Conservation (phyloP, 2,113 vertebrate genomes). For the Mus spicilegus region DNA sequence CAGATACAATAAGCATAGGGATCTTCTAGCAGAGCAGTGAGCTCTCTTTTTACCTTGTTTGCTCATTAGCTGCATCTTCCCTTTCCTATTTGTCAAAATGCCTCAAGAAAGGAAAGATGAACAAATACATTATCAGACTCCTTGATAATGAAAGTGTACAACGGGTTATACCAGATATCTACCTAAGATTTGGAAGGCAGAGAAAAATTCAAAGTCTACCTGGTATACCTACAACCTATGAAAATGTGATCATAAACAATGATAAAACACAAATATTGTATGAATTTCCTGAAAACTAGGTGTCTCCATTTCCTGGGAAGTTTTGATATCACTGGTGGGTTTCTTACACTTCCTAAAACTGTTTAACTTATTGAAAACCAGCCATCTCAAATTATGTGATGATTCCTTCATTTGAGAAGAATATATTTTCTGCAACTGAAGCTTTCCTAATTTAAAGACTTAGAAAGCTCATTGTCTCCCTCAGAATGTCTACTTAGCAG, state of each 20-base stretch:
- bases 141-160: neutral
- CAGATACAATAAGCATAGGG: neutral
- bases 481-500: neutral
- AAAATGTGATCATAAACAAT: accelerated
- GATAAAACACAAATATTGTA: neutral
- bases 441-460: neutral
- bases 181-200: neutral
- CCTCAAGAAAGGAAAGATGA: neutral
- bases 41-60: neutral
- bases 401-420: neutral
- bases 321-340: neutral
- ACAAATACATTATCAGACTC: neutral
- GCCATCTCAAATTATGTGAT: neutral
- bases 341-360: neutral
- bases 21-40: neutral
- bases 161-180: neutral
- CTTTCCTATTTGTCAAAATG: neutral
- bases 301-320: neutral
- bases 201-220: neutral
- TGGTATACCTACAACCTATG: neutral
- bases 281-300: neutral
- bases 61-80: neutral
- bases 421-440: neutral
- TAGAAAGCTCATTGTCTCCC: neutral
- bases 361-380: neutral